A percentile compares a stretch with the other conserved stretches of the same genome.
phyloP scores from a whole-genome alignment of 30 jellyfish, hydroid and myxozoan genomes.

The Cassiopea xamachana region DNA sequence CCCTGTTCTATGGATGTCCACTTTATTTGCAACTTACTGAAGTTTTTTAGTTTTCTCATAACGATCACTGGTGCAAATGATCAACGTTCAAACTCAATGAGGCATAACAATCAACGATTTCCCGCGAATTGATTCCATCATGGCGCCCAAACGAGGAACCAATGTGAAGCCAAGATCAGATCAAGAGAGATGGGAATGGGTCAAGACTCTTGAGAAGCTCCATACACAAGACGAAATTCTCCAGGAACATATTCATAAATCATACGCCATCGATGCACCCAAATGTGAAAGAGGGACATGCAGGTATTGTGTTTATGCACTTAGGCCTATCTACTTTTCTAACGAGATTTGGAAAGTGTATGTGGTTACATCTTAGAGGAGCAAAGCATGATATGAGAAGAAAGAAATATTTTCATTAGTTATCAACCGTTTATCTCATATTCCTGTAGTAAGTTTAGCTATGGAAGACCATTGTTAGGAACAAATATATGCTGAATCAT shows the following conservation, averaged over 20 bases:
- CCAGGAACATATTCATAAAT: constrained; percentile 8
- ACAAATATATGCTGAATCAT: no score
- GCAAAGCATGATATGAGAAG: no score
- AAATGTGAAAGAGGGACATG: constrained; percentile 57
- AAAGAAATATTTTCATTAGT: no score
- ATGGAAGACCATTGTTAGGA: no score
- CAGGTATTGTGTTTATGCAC: constrained; percentile 26
- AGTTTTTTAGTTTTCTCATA: no score
- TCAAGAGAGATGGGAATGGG: constrained; percentile 75
- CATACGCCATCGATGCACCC: constrained; percentile 34
- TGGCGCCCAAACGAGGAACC: constrained; percentile 73
- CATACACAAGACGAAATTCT: constrained; percentile 16
- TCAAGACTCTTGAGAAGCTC: constrained; percentile 33
- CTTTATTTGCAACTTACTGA: no score
- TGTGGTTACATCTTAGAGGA: no score
- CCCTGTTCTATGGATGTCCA: no score
- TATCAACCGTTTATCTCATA: no score
- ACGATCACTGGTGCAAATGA: no score
- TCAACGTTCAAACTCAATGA: background rate
- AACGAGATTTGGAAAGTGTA: background rate
- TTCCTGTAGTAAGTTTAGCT: no score
- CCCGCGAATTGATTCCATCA: constrained; percentile 46
- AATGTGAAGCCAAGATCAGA: background rate
- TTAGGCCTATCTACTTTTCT: background rate
- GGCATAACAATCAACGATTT: constrained; percentile 6